phyloP scores from a whole-genome alignment of 2,888 invertebrate species.

The Thereva unica region DNA sequence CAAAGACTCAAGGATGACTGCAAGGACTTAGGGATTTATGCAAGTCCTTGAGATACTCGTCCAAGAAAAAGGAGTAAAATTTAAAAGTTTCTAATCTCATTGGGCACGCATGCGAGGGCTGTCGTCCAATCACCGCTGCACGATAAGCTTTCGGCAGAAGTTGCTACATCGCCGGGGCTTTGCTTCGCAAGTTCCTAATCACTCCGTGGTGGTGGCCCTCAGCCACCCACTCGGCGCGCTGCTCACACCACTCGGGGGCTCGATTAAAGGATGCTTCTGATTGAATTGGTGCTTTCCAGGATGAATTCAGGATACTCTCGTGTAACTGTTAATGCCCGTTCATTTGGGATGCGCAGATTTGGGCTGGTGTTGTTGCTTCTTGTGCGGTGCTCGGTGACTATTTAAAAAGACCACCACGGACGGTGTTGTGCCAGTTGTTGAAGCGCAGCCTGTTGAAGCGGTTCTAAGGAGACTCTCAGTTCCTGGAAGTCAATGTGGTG shows the following conservation, averaged over 20 bases:
- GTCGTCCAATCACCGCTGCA: slow-evolving; percentile 12
- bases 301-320: background rate
- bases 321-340: background rate
- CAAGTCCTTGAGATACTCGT: too few relatives aligned
- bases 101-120: background rate
- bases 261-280: slow-evolving; percentile 19
- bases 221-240: too few relatives aligned
- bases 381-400: slow-evolving; percentile 19
- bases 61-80: slow-evolving; percentile 1
- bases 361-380: background rate
- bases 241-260: background rate
- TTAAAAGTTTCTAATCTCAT: slow-evolving; percentile 20
- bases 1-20: too few relatives aligned
- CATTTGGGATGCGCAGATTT: slow-evolving; percentile 14
- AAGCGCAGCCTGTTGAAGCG: slow-evolving; percentile 32
- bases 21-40: too few relatives aligned
- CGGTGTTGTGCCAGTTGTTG: slow-evolving; percentile 27
- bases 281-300: slow-evolving; percentile 18
- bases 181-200: background rate
- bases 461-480: slow-evolving; percentile 3
- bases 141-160: slow-evolving; percentile 8
- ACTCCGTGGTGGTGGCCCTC: background rate
- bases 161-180: slow-evolving; percentile 7
- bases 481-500: too few relatives aligned
- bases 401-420: slow-evolving; percentile 11